These are phyloP conservation scores for Tenthredo notha DNA, from an alignment of 2,888 invertebrate species.

Conservation along the genomic window DNA sequence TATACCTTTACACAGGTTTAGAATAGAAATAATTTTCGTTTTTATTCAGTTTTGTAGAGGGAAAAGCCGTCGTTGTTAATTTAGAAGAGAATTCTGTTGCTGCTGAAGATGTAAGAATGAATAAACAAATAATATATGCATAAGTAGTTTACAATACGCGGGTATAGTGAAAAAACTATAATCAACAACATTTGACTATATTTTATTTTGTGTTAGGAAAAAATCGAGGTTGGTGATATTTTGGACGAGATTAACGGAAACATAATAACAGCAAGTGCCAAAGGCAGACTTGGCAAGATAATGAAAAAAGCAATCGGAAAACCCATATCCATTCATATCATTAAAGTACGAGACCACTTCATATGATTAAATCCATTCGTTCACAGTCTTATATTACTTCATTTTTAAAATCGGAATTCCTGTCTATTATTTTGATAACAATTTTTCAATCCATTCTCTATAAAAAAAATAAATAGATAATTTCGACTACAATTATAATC, in stretches of 20 bases:
- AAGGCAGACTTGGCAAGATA: conserved; percentile 79
- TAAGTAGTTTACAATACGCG: not conserved
- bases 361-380: not conserved
- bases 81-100: conserved; percentile 82
- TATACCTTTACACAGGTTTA: not conserved
- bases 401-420: not conserved
- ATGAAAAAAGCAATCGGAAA: conserved; percentile 78
- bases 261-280: conserved; percentile 77
- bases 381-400: not conserved
- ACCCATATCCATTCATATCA: conserved; percentile 79
- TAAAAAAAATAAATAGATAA: not conserved
- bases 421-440: not conserved
- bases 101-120: conserved; percentile 82
- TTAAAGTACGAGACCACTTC: conserved; percentile 78
- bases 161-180: not conserved
- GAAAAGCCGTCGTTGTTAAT: conserved; percentile 81
- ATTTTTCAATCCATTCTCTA: conserved; percentile 37
- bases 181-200: not conserved
- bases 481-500: not conserved
- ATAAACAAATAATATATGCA: not conserved
- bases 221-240: conserved; percentile 83
- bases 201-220: conserved; percentile 77
- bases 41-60: conserved; percentile 80
- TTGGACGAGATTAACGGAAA: conserved; percentile 83
- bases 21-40: not conserved